These are phyloP conservation scores for Perca flavescens DNA, from an alignment of 2,113 vertebrate species.

Conservation along the genomic window DNA sequence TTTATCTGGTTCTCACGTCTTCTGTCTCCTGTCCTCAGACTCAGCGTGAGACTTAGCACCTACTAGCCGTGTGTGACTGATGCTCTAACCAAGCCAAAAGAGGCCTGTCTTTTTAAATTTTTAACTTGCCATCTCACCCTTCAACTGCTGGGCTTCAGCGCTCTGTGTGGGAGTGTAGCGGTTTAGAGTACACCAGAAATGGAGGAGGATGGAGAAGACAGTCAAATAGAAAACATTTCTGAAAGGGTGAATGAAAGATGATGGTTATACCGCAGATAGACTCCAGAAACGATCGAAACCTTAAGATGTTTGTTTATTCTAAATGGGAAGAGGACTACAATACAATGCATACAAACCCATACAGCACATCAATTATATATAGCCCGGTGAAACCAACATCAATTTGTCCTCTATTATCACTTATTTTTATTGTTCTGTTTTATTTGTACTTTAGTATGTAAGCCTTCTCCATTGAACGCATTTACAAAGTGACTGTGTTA, in stretches of 20 bases:
- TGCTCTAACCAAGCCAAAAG: conserved; percentile 43
- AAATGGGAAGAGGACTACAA: conserved; percentile 29
- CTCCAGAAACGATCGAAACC: conserved; percentile 46
- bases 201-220: conserved; percentile 44
- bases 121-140: conserved; percentile 39
- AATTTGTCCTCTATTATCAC: conserved; percentile 35
- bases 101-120: conserved; percentile 58
- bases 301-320: conserved; percentile 60
- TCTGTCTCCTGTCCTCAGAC: conserved; percentile 31
- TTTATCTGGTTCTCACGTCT: conserved; percentile 34
- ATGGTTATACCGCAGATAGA: conserved; percentile 42
- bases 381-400: conserved; percentile 30
- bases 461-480: neutral
- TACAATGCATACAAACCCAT: conserved; percentile 31
- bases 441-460: conserved; percentile 2
- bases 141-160: conserved; percentile 47
- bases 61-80: conserved; percentile 46
- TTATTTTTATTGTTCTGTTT: conserved; percentile 31
- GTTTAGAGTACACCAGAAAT: conserved; percentile 58
- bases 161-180: conserved; percentile 58
- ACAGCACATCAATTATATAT: conserved; percentile 47
- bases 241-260: conserved; percentile 63
- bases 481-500: conserved; percentile 11
- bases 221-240: conserved; percentile 65
- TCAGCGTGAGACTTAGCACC: conserved; percentile 37